These are phyloP conservation scores for Halesus radiatus DNA, from an alignment of 1,140 invertebrate species.

Conservation along the genomic window DNA sequence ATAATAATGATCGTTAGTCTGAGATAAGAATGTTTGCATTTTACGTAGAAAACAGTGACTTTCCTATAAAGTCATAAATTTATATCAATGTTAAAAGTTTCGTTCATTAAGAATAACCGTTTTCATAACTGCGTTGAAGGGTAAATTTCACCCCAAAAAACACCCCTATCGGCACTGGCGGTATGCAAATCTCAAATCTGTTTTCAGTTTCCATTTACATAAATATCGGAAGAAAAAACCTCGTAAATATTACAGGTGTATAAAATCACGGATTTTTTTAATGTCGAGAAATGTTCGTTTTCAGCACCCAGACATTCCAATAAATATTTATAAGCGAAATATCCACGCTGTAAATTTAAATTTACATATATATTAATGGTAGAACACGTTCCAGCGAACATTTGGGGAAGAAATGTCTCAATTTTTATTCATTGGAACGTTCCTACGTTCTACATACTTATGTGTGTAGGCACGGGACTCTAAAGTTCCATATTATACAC, in stretches of 20 bases:
- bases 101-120: slow-evolving; percentile 5
- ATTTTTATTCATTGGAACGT: slow-evolving; percentile 55
- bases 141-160: not conserved
- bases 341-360: slow-evolving; percentile 53
- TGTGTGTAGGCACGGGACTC: not conserved
- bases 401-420: slow-evolving; percentile 51
- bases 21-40: too few species aligned
- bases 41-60: too few species aligned
- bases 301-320: slow-evolving; percentile 42
- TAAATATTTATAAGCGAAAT: slow-evolving; percentile 57
- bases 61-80: too few species aligned
- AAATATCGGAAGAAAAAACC: slow-evolving; percentile 20
- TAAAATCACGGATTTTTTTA: slow-evolving; percentile 22
- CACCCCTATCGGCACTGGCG: too few species aligned
- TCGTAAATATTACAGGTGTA: slow-evolving; percentile 34
- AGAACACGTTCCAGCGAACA: slow-evolving; percentile 47
- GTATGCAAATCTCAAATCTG: slow-evolving; percentile 21
- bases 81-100: not conserved
- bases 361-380: slow-evolving; percentile 58
- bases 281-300: slow-evolving; percentile 21
- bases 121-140: not conserved
- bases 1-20: too few species aligned
- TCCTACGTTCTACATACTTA: not conserved
- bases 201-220: slow-evolving; percentile 25
- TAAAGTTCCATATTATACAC: not conserved